Evolutionary conservation across 1,140 invertebrate genomes (phyloP).

Genomic region (Trichonephila inaurata): DNA sequence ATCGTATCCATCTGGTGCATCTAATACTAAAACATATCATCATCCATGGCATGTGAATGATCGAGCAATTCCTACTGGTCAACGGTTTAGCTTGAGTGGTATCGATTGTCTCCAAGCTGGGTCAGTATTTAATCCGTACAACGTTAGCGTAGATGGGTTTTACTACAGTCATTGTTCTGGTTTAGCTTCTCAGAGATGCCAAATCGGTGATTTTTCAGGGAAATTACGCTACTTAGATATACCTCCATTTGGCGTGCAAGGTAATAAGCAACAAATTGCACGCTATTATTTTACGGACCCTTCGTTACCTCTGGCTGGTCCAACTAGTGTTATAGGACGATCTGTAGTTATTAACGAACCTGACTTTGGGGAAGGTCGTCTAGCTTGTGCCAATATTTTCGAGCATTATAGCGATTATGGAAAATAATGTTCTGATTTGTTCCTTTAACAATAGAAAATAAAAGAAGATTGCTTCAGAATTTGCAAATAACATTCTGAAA

Average conservation of each 20-base stretch:
- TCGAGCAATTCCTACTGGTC: constrained; percentile 83
- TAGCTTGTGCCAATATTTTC: constrained; percentile 78
- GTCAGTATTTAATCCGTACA: constrained; percentile 89
- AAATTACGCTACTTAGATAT: constrained; percentile 92
- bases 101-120: constrained; percentile 89
- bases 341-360: constrained; percentile 91
- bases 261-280: constrained; percentile 67
- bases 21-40: constrained; percentile 82
- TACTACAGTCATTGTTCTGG: constrained; percentile 79
- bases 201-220: constrained; percentile 93
- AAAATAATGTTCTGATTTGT: constrained; percentile 63
- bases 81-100: constrained; percentile 80
- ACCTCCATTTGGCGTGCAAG: constrained; percentile 76
- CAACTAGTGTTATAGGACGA: constrained; percentile 88
- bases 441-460: constrained; percentile 5
- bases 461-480: not conserved
- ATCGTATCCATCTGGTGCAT: constrained; percentile 81
- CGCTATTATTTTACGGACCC: constrained; percentile 85
- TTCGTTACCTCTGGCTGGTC: constrained; percentile 91
- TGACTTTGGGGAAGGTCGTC: constrained; percentile 77
- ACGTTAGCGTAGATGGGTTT: constrained; percentile 82
- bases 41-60: constrained; percentile 87
- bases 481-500: not conserved
- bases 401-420: constrained; percentile 75
- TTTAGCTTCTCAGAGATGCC: constrained; percentile 90